Base-by-base conservation (phyloP, 2,888 invertebrate genomes). In the Sepiola atlantica region DNA sequence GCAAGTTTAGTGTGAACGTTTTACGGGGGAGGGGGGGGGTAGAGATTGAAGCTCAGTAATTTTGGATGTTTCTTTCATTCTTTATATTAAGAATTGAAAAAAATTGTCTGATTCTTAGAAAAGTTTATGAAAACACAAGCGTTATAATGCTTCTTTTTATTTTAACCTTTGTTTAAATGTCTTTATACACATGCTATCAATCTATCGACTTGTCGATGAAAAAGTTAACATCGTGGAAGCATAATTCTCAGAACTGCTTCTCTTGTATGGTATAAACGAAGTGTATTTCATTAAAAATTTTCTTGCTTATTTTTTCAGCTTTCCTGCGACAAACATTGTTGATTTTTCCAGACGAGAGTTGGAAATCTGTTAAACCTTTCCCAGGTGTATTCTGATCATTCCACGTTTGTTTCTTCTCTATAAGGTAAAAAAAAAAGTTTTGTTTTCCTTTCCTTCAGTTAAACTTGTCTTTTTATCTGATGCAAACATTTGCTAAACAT, bases 391-490 rank as follows among this genome's bases (percentile, higher is more conserved):
- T n/a, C n/a, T 77, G 77, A 77, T n/a, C 32, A 77, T 77, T 32
- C 77, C n/a, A 32, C 77, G 14, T n/a, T 77, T 61, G 28, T 28
- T 61, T 28, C 61, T 61, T 32, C 77, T 32, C 77, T 14, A n/a
- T 18, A 77, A 77, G 77, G 32, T 77, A 77, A 77, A 32, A 77
- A 77, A 32, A 77, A 45, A 45, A 32, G 77, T 18, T 77, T 45
- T 77, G 77, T n/a, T 77, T 77, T 77, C 32, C 77, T 77, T 45
- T 77, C 77, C 77, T 77, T 77, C 77, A 77, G 77, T 77, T 12
- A 77, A 77, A 77, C 77, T 77, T 77, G 77, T 77, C 77, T 77
- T 77, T 77, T 77, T n/a, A n/a, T 77, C 77, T 77, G 14, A 77
- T 77, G 32, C 77, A 77, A 32, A 77, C 77, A 77, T 77, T 77